These are phyloP conservation scores for Otus scops DNA, from an alignment of 2,797 vertebrate genomes.

Conservation along the genomic window DNA sequence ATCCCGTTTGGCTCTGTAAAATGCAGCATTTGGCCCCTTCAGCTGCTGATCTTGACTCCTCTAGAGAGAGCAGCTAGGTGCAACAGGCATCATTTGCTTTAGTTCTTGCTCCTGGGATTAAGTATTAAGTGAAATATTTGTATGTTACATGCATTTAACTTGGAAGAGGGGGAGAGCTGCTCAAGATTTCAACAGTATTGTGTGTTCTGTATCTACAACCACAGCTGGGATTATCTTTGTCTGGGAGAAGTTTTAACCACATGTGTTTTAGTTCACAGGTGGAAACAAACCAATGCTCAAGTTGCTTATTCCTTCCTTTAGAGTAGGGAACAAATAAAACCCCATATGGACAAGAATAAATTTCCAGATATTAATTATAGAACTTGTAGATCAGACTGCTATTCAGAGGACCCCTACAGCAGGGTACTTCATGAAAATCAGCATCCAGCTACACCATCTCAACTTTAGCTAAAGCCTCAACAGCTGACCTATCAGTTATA, in stretches of 20 bases:
- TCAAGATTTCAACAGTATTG: neutral
- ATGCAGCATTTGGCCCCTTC: neutral
- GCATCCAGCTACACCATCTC: neutral
- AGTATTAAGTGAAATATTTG: neutral
- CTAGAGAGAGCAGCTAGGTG: neutral
- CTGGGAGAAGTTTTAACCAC: neutral
- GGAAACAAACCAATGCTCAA: neutral
- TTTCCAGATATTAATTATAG: neutral
- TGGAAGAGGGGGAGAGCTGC: accelerated
- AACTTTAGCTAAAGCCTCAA: neutral
- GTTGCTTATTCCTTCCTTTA: neutral
- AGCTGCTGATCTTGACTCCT: neutral
- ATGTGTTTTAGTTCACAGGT: neutral
- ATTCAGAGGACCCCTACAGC: neutral
- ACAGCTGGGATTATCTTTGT: neutral
- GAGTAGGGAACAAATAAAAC: neutral
- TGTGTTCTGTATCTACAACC: neutral
- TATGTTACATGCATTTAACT: neutral
- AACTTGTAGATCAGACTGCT: neutral
- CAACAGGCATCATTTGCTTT: neutral
- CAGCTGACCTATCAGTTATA: accelerated
- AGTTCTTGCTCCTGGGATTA: neutral
- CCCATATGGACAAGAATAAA: neutral
- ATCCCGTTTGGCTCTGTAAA: neutral
- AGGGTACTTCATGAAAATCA: neutral